phyloP scores from a whole-genome alignment of 2,888 invertebrate species.

The Lepidochrysops patricia region DNA sequence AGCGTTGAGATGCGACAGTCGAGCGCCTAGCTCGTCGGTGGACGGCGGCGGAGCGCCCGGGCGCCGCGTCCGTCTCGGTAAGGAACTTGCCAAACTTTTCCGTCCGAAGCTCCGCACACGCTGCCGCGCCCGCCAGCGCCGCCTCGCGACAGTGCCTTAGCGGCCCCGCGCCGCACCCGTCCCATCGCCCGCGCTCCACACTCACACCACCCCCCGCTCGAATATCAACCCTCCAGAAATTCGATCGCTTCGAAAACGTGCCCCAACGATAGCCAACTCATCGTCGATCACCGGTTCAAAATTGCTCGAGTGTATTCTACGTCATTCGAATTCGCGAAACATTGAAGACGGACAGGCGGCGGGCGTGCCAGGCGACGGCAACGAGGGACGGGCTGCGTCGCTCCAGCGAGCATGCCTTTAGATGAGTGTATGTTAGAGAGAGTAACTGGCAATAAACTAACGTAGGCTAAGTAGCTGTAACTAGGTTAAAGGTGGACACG shows the following conservation, averaged over 20 bases:
- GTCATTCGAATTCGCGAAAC: neutral
- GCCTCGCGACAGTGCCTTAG: conserved; percentile 53
- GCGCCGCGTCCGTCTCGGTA: conserved; percentile 47
- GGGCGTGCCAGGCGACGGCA: conserved; percentile 37
- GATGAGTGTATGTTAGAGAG: conserved; percentile 57
- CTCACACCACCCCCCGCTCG: conserved; percentile 7
- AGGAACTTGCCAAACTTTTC: conserved; percentile 67
- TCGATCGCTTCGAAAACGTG: neutral
- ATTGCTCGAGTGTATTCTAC: neutral
- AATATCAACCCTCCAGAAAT: neutral
- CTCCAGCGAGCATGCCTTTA: conserved; percentile 58
- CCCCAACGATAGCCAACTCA: neutral
- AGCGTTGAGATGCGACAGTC: conserved; percentile 61
- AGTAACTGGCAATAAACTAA: conserved; percentile 66
- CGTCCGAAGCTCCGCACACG: conserved; percentile 65
- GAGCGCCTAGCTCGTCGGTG: conserved; percentile 49
- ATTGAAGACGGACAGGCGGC: conserved; percentile 30
- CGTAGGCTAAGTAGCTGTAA: conserved; percentile 55
- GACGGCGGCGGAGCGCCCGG: conserved; percentile 42
- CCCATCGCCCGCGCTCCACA: conserved; percentile 12
- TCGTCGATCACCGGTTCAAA: neutral
- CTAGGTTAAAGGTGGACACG: conserved; percentile 57
- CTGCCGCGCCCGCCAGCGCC: conserved; percentile 38
- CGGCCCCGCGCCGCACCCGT: conserved; percentile 26
- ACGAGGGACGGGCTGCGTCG: conserved; percentile 40